Evolutionary conservation across 1,140 invertebrate genomes (phyloP), one percentile per base, ranked within the genome.

Genomic region (Caenorhabditis inopinata): DNA sequence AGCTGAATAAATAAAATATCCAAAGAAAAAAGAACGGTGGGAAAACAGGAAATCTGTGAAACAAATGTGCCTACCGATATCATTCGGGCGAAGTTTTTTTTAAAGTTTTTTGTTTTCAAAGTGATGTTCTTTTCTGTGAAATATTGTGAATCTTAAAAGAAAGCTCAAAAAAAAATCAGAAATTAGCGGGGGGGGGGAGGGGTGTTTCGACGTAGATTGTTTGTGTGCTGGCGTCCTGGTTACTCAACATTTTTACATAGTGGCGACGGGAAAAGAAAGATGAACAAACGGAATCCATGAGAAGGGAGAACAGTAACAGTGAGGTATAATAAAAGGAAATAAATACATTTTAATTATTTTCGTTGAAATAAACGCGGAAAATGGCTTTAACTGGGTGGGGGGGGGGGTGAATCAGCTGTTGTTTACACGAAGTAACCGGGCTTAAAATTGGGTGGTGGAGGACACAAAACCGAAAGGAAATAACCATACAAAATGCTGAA

Each of bases 171-270:
- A n/a, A n/a, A n/a, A n/a, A n/a, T n/a, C n/a, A 29, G 12, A 51
- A 32, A 29, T n/a, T 58, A 32, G 27, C 51, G 35, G 51, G 1
- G 35, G 51, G 35, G 35, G 38, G 32, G 27, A 68, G 12, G 11
- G n/a, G 32, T 23, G 12, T 23, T 29, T 68, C 58, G 58, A 68
- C 58, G 12, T 68, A 68, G 58, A 68, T 68, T 68, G 38, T 5
- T 68, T 21, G 32, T 38, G 3, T 35, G 58, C 0, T 7, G 11
- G 2, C 18, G 32, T 68, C 58, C 58, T 68, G 58, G 27, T 68
- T 68, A 68, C 58, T 68, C 58, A 68, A 68, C 58, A 68, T 68
- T 68, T 68, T 68, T 68, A 68, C 58, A 68, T 68, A 68, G 35
- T 68, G 58, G 58, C 58, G 29, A n/a, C n/a, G n/a, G n/a, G n/a